Evolutionary conservation across 2,888 invertebrate genomes (phyloP), one percentile per base, ranked within the genome.

Genomic region (Heliconius cydno): DNA sequence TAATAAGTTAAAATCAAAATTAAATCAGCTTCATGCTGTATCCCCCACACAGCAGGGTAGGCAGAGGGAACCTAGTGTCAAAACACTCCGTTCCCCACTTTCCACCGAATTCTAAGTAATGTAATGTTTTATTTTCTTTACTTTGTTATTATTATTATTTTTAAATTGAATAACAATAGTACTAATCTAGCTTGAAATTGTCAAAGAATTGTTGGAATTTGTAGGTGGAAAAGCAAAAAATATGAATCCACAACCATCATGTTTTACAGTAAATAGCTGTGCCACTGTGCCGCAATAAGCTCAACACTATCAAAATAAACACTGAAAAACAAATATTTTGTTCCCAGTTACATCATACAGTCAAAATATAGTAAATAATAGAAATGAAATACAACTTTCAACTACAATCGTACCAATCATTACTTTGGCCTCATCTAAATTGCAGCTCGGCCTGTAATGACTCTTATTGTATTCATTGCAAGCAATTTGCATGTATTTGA

Each of bases 401-500:
- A 68, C 68, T 78, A 78, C 81, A 77, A 79, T 81, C 41, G 57
- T 78, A 81, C 76, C 81, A 84, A 85, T 84, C 83, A 85, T 87
- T 87, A 88, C 85, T 87, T 86, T 86, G 88, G 84, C 88, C 87
- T 86, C 87, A 87, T 88, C 89, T 89, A 88, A 90, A 90, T 90
- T 86, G 86, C 87, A 87, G 86, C 87, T 83, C 85, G 87, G 86
- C 83, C 80, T 77, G 83, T 86, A 86, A 86, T 87, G 87, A 88
- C 87, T 87, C 83, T 85, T 86, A 87, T 87, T 90, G 88, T 90
- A 85, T 88, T 90, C 89, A 87, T 88, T 87, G 87, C 83, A 68
- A 79, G 82, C 88, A 86, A 91, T 92, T 92, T 92, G 88, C 90
- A 90, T 92, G 86, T 87, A 89, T 90, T 85, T 79, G 76, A 77